A percentile compares a stretch with the other conserved stretches of the same genome.
These are phyloP conservation scores for Diceros bicornis DNA, from an alignment of 2,797 vertebrate species.

Conservation along the genomic window DNA sequence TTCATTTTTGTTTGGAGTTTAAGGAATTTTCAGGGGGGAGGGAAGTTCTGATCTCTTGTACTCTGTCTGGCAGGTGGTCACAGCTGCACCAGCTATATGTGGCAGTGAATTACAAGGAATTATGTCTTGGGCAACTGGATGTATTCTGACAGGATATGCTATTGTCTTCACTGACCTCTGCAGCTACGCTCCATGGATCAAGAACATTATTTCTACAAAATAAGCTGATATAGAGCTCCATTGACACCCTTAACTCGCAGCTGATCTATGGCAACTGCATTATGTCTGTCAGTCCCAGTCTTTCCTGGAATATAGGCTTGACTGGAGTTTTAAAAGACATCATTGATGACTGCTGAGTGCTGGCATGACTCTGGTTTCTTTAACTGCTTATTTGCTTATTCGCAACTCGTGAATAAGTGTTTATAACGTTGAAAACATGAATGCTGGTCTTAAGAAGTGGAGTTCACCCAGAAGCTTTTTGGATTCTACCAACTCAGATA, in stretches of 20 bases:
- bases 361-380: background rate
- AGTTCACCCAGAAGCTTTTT: background rate
- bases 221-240: background rate
- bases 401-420: background rate
- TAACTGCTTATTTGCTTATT: background rate
- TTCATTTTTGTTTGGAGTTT: background rate
- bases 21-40: background rate
- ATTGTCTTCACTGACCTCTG: conserved; percentile 49
- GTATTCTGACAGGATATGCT: conserved; percentile 30
- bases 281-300: background rate
- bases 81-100: conserved; percentile 41
- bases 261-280: background rate
- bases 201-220: conserved; percentile 28
- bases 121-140: conserved; percentile 52
- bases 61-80: conserved; percentile 31
- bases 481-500: background rate
- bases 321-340: background rate
- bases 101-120: conserved; percentile 21
- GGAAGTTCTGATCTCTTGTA: background rate
- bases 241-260: background rate
- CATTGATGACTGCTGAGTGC: background rate
- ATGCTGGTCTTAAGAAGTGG: background rate
- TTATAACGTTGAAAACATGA: background rate
- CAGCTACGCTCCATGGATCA: conserved; percentile 52
- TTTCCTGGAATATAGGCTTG: background rate